Evolutionary conservation across 2,113 vertebrate genomes (phyloP), one percentile per base, ranked within the genome.

Genomic region (Suncus etruscus): DNA sequence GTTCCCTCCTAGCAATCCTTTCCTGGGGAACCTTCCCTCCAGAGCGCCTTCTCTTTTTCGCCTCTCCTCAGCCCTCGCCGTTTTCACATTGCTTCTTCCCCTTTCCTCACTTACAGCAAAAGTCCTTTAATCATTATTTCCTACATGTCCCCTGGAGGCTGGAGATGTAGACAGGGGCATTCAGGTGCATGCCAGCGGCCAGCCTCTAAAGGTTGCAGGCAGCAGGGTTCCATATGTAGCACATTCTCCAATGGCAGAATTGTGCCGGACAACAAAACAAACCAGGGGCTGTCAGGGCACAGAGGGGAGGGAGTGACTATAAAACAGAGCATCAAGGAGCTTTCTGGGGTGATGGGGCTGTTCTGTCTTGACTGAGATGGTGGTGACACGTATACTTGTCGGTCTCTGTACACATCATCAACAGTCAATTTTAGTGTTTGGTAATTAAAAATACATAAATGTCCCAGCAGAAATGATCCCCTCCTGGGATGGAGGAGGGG

Each of bases 91-190:
- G 3, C 51, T 79, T 82, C 48, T 31, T 76, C 24, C 51, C 45
- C 27, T 75, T 32, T 14, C 61, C 27, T 82, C 32, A 45, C 39
- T 45, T 39, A 65, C 39, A 73, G 79, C 16, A 87, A 91, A 72
- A 86, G 79, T 73, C 39, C 27, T 29, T 90, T 58, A 87, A 82
- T 78, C 58, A 45, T 15, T 29, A 22, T 61, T 63, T 83, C 50
- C 78, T 68, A 31, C 10, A 63, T 69, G 72, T 69, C 58, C 24
- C 61, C 48, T 75, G 58, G 74, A 95, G n/a, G 47, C 82, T 63
- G 73, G 63, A 90, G 81, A 80, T 63, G 65, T 45, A 90, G 90
- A 48, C 82, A 54, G 0, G 45, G 72, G 47, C 68, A 73, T 83
- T 20, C 66, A 2, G 69, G 63, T 76, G 69, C 50, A 20, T 27